Evolutionary conservation across 35 echinoderm and acorn worm genomes (phyloP).

Genomic region (Apostichopus parvimensis): DNA sequence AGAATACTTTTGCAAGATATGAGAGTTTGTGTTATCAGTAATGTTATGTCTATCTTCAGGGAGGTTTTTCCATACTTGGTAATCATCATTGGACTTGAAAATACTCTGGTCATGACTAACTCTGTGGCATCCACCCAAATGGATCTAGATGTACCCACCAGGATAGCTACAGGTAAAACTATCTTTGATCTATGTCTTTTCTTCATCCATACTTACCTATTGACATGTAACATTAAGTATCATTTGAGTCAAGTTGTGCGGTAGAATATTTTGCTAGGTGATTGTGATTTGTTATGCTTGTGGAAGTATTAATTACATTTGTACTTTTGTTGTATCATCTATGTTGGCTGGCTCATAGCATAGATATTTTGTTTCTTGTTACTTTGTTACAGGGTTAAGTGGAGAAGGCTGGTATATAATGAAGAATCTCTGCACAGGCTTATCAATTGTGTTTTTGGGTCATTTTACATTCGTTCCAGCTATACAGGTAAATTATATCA

Average conservation of each 20-base stretch:
- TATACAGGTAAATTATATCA: slow-evolving; percentile 73
- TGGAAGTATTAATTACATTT: not conserved
- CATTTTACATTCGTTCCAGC: slow-evolving; percentile 97
- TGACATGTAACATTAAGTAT: too few species aligned
- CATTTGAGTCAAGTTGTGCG: too few species aligned
- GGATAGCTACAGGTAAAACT: slow-evolving; percentile 85
- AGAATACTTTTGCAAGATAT: too few species aligned
- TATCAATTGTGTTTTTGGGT: slow-evolving; percentile 76
- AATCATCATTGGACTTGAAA: slow-evolving; percentile 93
- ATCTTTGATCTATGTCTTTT: too few species aligned
- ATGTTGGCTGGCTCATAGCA: too few species aligned
- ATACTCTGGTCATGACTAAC: slow-evolving; percentile 90
- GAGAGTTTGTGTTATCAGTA: too few species aligned
- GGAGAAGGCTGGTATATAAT: slow-evolving; percentile 96
- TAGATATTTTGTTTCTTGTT: not conserved
- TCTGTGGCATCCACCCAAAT: slow-evolving; percentile 89
- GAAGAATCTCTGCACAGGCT: slow-evolving; percentile 85
- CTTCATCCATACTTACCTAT: too few species aligned
- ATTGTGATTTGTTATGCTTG: too few species aligned
- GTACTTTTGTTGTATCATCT: not conserved
- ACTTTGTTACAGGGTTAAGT: slow-evolving; percentile 66
- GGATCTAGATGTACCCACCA: slow-evolving; percentile 80
- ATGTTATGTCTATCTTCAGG: slow-evolving; percentile 50
- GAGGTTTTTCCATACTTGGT: slow-evolving; percentile 98
- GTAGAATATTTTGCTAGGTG: not conserved